Conservation (phyloP, 1,140 invertebrate genomes). For the Bemisia tabaci region DNA sequence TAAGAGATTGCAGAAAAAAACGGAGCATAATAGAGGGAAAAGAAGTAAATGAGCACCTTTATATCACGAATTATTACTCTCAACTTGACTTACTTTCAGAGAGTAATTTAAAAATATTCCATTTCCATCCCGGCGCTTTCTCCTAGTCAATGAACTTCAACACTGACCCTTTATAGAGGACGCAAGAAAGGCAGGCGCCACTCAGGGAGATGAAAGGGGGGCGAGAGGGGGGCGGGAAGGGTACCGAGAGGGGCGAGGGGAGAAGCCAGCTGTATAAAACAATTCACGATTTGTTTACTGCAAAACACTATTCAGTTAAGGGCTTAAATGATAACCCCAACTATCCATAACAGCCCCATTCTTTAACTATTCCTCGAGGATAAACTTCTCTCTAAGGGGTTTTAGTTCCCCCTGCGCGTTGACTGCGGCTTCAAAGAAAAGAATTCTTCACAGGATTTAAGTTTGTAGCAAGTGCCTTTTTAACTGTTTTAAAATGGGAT, state of each 20-base stretch:
- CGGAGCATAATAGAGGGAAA: background rate
- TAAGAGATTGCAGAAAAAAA: background rate
- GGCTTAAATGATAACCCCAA: background rate
- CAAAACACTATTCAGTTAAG: background rate
- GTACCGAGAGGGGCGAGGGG: background rate
- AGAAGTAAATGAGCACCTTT: background rate
- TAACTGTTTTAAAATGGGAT: too few relatives aligned
- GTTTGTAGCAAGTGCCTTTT: too few relatives aligned
- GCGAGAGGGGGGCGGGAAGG: background rate
- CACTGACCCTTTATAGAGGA: background rate
- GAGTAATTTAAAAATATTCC: background rate
- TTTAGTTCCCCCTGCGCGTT: too few relatives aligned
- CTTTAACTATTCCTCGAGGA: background rate
- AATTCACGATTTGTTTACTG: background rate
- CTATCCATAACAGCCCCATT: background rate
- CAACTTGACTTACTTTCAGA: background rate
- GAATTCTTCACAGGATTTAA: too few relatives aligned
- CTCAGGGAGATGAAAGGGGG: background rate
- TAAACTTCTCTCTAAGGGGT: background rate
- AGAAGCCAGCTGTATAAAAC: background rate
- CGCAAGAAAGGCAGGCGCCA: background rate
- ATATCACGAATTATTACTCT: background rate
- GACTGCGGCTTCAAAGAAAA: too few relatives aligned
- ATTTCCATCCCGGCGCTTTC: background rate
- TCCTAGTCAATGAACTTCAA: background rate